Evolutionary conservation across 2,113 vertebrate species (phyloP).

Genomic region (Nesogale talazaci): DNA sequence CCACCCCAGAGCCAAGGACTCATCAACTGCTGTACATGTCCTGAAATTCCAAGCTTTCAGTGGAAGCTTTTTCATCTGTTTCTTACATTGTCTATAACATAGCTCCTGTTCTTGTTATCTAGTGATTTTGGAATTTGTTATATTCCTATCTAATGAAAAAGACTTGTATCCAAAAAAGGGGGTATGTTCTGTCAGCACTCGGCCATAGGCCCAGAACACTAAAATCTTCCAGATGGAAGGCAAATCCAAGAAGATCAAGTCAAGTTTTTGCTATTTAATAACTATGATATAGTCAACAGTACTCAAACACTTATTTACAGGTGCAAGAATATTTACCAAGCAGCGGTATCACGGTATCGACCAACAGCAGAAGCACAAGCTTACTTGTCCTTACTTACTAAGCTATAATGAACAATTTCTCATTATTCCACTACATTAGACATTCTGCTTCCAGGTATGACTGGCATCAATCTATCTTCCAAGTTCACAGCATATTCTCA

Average conservation of each 20-base stretch:
- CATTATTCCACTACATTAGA: no score
- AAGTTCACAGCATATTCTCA: no score
- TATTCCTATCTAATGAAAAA: not conserved
- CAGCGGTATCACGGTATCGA: no score
- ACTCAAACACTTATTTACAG: not conserved
- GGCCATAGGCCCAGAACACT: not conserved
- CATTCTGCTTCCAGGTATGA: no score
- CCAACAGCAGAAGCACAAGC: no score
- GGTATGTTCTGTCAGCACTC: not conserved
- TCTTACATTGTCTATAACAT: not conserved
- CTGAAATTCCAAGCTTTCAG: not conserved
- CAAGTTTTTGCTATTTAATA: conserved; percentile 13
- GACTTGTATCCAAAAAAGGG: not conserved
- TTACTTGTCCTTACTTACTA: no score
- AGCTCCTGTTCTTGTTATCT: not conserved
- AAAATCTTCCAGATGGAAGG: not conserved
- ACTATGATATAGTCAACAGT: not conserved
- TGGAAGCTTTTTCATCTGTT: not conserved
- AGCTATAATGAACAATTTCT: no score
- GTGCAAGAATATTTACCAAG: not conserved
- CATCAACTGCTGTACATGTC: not conserved
- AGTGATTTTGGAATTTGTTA: not conserved
- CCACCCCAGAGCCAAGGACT: not conserved
- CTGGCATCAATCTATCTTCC: no score
- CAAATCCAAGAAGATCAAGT: not conserved